A percentile compares a stretch with the other conserved stretches of the same genome.
Evolutionary conservation across 1,140 invertebrate genomes (phyloP).

Genomic region (Thaumetopoea pityocampa): DNA sequence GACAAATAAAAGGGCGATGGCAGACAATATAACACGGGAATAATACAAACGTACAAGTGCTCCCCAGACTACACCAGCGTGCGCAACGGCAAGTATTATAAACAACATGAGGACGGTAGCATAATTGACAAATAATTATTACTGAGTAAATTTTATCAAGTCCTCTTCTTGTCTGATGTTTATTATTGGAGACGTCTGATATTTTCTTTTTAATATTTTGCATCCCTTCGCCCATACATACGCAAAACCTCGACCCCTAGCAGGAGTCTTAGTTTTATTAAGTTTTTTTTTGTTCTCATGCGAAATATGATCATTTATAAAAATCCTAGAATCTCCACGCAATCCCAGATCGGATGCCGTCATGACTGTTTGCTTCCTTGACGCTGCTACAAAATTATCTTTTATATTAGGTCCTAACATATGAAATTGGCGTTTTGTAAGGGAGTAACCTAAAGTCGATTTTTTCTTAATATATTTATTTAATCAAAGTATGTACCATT

Average conservation of each 20-base stretch:
- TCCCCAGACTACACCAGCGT: neutral
- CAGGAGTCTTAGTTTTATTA: conserved; percentile 17
- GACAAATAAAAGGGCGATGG: too few species aligned
- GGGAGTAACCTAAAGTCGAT: too few species aligned
- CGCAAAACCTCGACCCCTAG: conserved; percentile 23
- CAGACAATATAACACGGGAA: too few species aligned
- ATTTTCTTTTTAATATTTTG: conserved; percentile 31
- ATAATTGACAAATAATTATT: conserved; percentile 5
- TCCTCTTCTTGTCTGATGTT: too few species aligned
- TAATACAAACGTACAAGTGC: neutral
- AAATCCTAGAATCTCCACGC: conserved; percentile 1
- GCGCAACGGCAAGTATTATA: neutral
- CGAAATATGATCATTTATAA: conserved; percentile 26
- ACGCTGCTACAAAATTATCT: conserved; percentile 21
- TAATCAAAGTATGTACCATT: too few species aligned
- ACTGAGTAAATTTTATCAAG: too few species aligned
- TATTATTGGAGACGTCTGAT: conserved; percentile 20
- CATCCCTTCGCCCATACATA: conserved; percentile 28
- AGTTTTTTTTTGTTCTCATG: conserved; percentile 23
- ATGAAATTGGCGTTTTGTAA: too few species aligned
- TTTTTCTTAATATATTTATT: too few species aligned
- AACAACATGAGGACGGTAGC: neutral
- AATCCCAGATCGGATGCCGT: conserved; percentile 6
- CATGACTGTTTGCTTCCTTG: conserved; percentile 13
- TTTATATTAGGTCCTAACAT: too few species aligned